Evolutionary conservation across 2,888 invertebrate genomes (phyloP), one percentile per base, ranked within the genome.

Genomic region (Mystacides longicornis): DNA sequence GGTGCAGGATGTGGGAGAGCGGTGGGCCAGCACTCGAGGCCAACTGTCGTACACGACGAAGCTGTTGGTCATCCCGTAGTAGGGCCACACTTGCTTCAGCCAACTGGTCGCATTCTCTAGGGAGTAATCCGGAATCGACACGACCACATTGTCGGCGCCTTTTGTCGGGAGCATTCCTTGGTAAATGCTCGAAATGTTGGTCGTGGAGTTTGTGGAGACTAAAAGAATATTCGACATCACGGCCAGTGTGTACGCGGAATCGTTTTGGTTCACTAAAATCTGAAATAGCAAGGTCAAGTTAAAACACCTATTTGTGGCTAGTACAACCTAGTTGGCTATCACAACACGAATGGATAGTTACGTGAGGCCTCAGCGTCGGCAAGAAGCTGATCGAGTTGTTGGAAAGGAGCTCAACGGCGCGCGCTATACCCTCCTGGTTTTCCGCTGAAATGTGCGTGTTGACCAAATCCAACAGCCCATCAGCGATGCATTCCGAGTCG

Each of bases 21-120:
- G 69, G 11, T 27, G 5, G 11, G 27, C 5, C 57, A 62, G 67
- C 52, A 66, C 78, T 68, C 55, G 67, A 9, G 82, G 81, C 81
- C 81, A 82, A 64, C 71, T 81, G 57, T 81, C 79, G 64, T 73
- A 73, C 49, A 82, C 66, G 20, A 79, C 59, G 37, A 79, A 64
- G 4, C 77, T 81, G 61, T 75, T 72, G n/a, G 70, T 54, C 11
- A 66, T 61, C 1, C 54, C 59, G 11, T n/a, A 7, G 22, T 56
- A 54, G 1, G 55, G 55, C 60, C 60, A 60, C 11, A 27, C 33
- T 2, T 42, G 19, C 11, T 33, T 51, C 18, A 56, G 20, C 58
- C 56, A 56, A 7, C 22, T 3, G 1, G 23, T 37, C 1, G 58
- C 52, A 20, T 16, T 23, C 3, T 51, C 48, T 20, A 49, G 7